Evolutionary conservation across 2,113 vertebrate genomes (phyloP).

Genomic region (Polyodon spathula): DNA sequence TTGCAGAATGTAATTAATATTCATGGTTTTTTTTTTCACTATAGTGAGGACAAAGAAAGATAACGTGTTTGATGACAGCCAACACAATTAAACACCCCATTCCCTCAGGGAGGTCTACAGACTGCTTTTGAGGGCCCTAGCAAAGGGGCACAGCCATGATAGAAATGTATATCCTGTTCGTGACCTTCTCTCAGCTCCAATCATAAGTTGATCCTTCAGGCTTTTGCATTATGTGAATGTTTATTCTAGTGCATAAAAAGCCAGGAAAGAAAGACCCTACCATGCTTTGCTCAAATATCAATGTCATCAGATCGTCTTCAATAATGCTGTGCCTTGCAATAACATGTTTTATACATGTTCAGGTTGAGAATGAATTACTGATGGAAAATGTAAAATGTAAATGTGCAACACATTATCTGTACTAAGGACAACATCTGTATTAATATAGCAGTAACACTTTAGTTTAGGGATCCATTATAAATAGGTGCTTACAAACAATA

Average conservation of each 20-base stretch:
- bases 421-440: no score
- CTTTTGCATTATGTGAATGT: not conserved
- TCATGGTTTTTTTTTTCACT: slow-evolving; percentile 21
- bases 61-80: slow-evolving; percentile 13
- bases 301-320: not conserved
- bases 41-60: slow-evolving; percentile 16
- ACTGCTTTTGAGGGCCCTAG: slow-evolving; percentile 1
- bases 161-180: slow-evolving; percentile 2
- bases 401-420: no score
- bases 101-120: not conserved
- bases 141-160: not conserved
- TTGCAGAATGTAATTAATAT: slow-evolving; percentile 25
- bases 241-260: not conserved
- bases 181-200: not conserved
- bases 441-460: no score
- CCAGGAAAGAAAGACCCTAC: not conserved
- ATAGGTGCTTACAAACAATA: no score
- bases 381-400: no score
- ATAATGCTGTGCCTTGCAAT: not conserved
- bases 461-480: no score
- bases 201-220: not conserved
- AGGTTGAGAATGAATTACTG: no score
- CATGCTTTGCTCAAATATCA: not conserved
- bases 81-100: slow-evolving; percentile 12
- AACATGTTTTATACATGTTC: no score